Percentiles rank a stretch among this genome's conserved stretches.
phyloP scores from a whole-genome alignment of 2,797 vertebrate species.

The Pterois miles region DNA sequence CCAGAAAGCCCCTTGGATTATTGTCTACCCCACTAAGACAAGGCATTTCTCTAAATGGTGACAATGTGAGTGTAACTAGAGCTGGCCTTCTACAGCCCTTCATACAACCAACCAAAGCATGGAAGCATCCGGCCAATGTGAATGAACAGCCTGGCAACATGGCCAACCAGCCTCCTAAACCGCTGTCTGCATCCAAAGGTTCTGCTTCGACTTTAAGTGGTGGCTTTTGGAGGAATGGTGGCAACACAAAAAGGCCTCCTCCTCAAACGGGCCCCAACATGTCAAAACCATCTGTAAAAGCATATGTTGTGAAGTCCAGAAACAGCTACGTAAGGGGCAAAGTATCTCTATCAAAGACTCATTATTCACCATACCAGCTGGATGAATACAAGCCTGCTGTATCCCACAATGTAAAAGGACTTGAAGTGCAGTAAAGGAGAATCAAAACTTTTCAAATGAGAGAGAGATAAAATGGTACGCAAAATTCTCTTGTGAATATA shows the following conservation, averaged over 20 bases:
- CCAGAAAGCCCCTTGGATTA: background rate
- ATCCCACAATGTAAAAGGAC: background rate
- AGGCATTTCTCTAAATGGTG: too few relatives aligned
- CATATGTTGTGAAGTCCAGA: constrained; percentile 7
- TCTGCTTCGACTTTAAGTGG: background rate
- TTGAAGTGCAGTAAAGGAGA: background rate
- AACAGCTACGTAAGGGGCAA: background rate
- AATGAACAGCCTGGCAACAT: background rate
- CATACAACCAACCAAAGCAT: background rate
- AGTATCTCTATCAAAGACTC: constrained; percentile 20
- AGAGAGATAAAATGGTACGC: constrained; percentile 3
- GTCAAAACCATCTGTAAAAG: background rate
- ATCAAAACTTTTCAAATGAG: background rate
- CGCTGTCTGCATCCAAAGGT: background rate
- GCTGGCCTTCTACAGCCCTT: background rate
- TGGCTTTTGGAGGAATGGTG: constrained; percentile 5
- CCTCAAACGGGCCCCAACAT: background rate
- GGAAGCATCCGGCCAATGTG: background rate
- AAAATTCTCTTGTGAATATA: background rate
- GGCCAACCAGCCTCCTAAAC: background rate
- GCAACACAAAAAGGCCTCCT: constrained; percentile 5
- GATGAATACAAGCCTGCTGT: background rate
- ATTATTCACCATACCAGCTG: constrained; percentile 6
- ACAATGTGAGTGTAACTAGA: background rate
- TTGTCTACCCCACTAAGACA: background rate